Percentiles rank a stretch among this genome's conserved stretches.
Evolutionary conservation across 2,888 invertebrate species (phyloP).

Genomic region (Clusia tigrina): DNA sequence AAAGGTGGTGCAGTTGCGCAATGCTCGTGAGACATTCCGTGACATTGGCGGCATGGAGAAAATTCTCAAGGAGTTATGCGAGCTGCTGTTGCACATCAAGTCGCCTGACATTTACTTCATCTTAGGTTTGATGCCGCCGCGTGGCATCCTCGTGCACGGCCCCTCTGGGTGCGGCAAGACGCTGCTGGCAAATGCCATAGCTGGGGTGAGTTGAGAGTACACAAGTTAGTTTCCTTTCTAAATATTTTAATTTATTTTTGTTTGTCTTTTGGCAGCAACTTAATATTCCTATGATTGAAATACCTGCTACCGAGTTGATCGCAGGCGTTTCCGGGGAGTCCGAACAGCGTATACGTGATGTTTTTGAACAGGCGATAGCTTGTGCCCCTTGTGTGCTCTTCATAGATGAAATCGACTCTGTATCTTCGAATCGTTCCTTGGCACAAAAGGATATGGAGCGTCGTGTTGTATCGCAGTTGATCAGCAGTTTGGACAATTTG

Average conservation of each 20-base stretch:
- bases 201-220: constrained; percentile 71
- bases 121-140: constrained; percentile 85
- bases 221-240: neutral
- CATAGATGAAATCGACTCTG: constrained; percentile 97
- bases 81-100: constrained; percentile 83
- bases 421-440: constrained; percentile 87
- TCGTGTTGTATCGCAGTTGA: constrained; percentile 90
- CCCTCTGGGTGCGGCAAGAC: constrained; percentile 96
- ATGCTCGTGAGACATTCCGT: constrained; percentile 45
- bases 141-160: constrained; percentile 92
- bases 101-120: constrained; percentile 88
- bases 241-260: neutral
- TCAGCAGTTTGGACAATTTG: constrained; percentile 83
- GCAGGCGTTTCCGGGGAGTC: constrained; percentile 96
- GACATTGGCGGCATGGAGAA: constrained; percentile 85
- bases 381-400: constrained; percentile 86
- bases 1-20: constrained; percentile 50
- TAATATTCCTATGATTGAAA: constrained; percentile 82
- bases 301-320: constrained; percentile 91
- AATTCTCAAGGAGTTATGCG: constrained; percentile 75
- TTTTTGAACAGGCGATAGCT: constrained; percentile 88
- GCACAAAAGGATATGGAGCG: constrained; percentile 96
- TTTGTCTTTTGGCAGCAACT: constrained; percentile 76
- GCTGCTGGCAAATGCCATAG: constrained; percentile 80
- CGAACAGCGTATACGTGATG: constrained; percentile 88